Conservation (phyloP, 2,113 vertebrate species). For the Mastomys natalensis region DNA sequence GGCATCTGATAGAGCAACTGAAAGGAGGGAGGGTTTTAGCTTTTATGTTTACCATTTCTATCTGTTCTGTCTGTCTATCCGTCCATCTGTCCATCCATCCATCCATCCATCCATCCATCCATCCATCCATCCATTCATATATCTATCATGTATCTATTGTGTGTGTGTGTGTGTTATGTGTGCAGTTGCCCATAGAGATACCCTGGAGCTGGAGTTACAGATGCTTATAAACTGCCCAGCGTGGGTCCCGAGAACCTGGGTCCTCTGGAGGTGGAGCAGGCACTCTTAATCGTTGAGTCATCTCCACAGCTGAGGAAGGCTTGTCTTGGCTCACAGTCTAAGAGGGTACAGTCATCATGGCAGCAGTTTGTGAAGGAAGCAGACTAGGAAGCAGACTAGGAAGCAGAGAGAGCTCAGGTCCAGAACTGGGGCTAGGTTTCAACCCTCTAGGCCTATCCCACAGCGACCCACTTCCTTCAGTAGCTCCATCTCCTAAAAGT, state of each 20-base stretch:
- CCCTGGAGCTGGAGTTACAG: background rate
- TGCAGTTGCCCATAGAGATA: background rate
- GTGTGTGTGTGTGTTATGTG: background rate
- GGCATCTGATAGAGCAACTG: background rate
- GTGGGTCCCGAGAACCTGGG: background rate
- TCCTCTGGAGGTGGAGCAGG: background rate
- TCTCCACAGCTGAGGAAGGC: background rate
- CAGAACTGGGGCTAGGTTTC: background rate
- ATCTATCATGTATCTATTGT: background rate
- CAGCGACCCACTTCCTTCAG: background rate
- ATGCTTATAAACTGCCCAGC: background rate
- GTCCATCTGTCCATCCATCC: background rate
- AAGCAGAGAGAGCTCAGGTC: background rate
- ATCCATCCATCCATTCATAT: background rate
- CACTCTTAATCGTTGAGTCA: background rate
- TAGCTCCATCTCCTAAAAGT: background rate
- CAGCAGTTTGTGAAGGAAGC: background rate
- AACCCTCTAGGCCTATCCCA: background rate
- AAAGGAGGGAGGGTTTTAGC: background rate
- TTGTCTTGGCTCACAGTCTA: background rate
- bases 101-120: background rate
- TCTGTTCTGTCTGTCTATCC: background rate
- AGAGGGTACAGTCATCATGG: background rate
- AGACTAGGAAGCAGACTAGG: background rate
- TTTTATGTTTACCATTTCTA: background rate